These are phyloP conservation scores for Cheirogaleus major DNA, from an alignment of 2,797 vertebrate species.

Conservation along the genomic window DNA sequence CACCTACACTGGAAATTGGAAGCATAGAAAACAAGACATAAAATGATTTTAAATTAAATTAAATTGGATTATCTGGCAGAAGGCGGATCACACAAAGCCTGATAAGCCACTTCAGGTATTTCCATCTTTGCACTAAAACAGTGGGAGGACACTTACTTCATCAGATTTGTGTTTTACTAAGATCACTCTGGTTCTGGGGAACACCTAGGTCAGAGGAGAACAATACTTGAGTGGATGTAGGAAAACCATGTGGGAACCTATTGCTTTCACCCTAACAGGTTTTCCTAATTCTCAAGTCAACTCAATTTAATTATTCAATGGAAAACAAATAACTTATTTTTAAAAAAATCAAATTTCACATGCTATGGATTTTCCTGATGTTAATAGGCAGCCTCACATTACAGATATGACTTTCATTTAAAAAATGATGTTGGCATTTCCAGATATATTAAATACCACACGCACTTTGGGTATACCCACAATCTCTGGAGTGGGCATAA, in stretches of 20 bases:
- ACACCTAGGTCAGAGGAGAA: not conserved
- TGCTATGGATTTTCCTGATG: not conserved
- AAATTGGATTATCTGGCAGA: not conserved
- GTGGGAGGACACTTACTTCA: not conserved
- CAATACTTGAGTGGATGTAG: not conserved
- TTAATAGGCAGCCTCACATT: not conserved
- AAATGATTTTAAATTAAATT: not conserved
- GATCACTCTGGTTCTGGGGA: not conserved
- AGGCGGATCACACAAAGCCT: not conserved
- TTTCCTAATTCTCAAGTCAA: not conserved
- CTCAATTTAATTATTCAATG: not conserved
- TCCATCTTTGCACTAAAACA: not conserved
- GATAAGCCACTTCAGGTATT: not conserved
- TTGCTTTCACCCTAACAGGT: not conserved
- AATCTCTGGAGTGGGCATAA: not conserved
- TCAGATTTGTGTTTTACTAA: not conserved
- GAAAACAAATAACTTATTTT: not conserved
- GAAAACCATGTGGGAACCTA: not conserved
- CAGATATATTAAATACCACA: not conserved
- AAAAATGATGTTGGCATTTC: not conserved
- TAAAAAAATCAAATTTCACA: not conserved
- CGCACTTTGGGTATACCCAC: rapidly evolving
- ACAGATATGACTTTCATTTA: not conserved
- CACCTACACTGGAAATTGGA: not conserved
- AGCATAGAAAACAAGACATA: not conserved